Conservation (phyloP, 2,888 invertebrate species). For the Parnassius orleans region DNA sequence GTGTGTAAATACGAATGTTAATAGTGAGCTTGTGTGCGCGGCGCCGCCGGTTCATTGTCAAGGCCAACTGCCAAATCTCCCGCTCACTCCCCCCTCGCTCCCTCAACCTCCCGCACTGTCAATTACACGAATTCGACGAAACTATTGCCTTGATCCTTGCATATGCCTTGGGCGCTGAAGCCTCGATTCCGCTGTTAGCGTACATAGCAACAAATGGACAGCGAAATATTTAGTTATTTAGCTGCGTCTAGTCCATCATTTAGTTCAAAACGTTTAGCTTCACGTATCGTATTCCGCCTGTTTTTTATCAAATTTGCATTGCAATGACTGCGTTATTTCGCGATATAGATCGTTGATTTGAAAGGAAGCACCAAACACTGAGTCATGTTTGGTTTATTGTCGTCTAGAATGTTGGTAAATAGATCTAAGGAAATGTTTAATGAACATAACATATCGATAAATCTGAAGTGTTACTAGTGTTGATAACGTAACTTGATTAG, state of each 20-base stretch:
- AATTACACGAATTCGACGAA: constrained; percentile 65
- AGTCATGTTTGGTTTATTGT: background rate
- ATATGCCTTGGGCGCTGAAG: constrained; percentile 48
- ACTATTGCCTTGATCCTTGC: constrained; percentile 49
- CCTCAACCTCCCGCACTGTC: constrained; percentile 50
- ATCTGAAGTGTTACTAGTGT: background rate
- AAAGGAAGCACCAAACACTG: background rate
- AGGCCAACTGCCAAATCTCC: constrained; percentile 80
- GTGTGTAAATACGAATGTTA: constrained; percentile 53
- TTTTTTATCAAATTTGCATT: constrained; percentile 32
- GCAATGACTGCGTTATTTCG: background rate
- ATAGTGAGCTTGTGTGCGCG: constrained; percentile 57
- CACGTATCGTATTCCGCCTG: constrained; percentile 59
- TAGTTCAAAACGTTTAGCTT: constrained; percentile 34
- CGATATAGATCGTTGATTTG: background rate
- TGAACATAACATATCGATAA: background rate
- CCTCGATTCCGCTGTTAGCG: constrained; percentile 36
- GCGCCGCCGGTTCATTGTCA: constrained; percentile 78
- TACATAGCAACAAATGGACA: constrained; percentile 46
- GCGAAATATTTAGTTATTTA: constrained; percentile 6
- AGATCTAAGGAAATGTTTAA: background rate
- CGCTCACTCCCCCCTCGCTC: constrained; percentile 50
- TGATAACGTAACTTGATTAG: background rate
- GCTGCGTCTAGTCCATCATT: background rate
- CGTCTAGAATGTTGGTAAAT: background rate